Conservation (phyloP, 2,113 vertebrate species). For the Cygnus buccinator region DNA sequence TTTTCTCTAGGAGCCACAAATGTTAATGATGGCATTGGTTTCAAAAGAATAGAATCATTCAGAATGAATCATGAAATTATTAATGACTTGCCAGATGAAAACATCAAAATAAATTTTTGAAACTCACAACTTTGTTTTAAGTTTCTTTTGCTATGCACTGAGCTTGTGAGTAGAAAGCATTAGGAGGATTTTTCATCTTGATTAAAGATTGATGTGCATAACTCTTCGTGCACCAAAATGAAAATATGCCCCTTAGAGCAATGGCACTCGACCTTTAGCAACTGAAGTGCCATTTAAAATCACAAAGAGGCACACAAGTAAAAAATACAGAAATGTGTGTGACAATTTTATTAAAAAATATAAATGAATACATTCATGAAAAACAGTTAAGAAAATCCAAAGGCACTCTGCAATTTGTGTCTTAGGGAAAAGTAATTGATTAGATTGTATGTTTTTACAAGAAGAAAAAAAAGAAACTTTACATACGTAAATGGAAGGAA, state of each 20-base stretch:
- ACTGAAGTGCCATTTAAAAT: constrained; percentile 20
- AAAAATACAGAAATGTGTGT: constrained; percentile 1
- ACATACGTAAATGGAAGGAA: background rate
- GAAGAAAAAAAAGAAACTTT: background rate
- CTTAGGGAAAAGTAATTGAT: constrained; percentile 14
- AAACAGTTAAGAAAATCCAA: constrained; percentile 30
- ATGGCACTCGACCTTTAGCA: constrained; percentile 31
- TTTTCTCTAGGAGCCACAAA: constrained; percentile 20
- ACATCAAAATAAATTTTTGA: background rate
- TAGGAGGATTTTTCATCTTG: constrained; percentile 35
- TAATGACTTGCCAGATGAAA: constrained; percentile 50
- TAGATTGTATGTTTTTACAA: constrained; percentile 39
- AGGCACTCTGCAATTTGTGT: constrained; percentile 6
- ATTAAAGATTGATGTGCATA: constrained; percentile 59
- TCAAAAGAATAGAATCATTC: constrained; percentile 23
- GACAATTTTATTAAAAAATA: constrained; percentile 45
- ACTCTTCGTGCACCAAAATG: background rate
- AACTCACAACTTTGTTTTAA: constrained; percentile 15
- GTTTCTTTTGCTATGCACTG: constrained; percentile 1
- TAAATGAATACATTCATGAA: constrained; percentile 27
- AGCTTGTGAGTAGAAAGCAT: constrained; percentile 15
- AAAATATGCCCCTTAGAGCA: constrained; percentile 43
- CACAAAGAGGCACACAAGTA: constrained; percentile 23
- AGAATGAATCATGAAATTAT: constrained; percentile 14
- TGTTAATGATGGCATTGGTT: constrained; percentile 36